These are phyloP conservation scores for Endomychus coccineus DNA, from an alignment of 2,888 invertebrate species.

Conservation along the genomic window DNA sequence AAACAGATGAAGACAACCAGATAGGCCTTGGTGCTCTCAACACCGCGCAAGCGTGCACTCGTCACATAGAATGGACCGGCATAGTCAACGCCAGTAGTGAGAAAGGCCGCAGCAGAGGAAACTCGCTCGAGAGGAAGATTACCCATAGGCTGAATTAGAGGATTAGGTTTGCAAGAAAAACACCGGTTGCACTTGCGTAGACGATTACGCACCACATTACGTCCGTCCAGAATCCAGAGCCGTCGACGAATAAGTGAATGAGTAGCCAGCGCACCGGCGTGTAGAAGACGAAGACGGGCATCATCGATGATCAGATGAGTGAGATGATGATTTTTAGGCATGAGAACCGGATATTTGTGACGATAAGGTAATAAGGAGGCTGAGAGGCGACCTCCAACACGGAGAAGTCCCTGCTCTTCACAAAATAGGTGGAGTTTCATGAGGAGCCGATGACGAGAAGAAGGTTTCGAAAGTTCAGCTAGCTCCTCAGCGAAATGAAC, in stretches of 20 bases:
- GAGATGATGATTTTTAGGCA: neutral
- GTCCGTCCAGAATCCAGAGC: slow-evolving; percentile 1
- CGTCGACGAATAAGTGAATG: no score
- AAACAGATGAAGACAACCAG: neutral
- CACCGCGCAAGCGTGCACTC: neutral
- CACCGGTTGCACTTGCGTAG: no score
- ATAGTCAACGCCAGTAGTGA: neutral
- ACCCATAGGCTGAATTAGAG: no score
- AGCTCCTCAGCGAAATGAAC: slow-evolving; percentile 4
- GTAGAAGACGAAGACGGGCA: no score
- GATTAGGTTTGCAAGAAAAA: no score
- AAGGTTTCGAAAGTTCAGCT: slow-evolving; percentile 2
- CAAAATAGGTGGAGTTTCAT: no score
- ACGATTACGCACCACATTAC: neutral
- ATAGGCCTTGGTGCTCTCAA: neutral
- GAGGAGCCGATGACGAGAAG: slow-evolving; percentile 2
- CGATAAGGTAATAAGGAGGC: no score
- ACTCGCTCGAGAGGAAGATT: no score
- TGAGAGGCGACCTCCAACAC: neutral
- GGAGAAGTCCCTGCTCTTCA: neutral
- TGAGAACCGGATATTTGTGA: no score
- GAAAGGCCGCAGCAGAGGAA: neutral
- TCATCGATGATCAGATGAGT: slow-evolving; percentile 3
- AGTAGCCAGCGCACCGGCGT: slow-evolving; percentile 2
- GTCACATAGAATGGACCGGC: neutral